A percentile compares a stretch with the other conserved stretches of the same genome.
Evolutionary conservation across 1,140 invertebrate species (phyloP).

Genomic region (Arctopsyche grandis): DNA sequence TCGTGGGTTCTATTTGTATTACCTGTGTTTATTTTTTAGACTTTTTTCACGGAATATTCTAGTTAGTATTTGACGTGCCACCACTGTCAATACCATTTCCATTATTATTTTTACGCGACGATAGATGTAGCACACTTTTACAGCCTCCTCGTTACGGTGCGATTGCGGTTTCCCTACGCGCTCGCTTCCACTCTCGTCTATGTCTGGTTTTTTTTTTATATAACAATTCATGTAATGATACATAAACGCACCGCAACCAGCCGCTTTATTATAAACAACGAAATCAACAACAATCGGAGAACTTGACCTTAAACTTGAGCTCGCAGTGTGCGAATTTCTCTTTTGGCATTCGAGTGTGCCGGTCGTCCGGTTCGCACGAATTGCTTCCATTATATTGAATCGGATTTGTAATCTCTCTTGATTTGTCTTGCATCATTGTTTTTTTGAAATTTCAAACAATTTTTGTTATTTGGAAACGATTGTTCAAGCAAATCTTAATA

Average conservation of each 20-base stretch:
- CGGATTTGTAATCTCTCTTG: too few species aligned
- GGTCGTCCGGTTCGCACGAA: constrained; percentile 13
- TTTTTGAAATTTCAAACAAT: too few species aligned
- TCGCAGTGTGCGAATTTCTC: constrained; percentile 1
- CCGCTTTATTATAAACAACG: constrained; percentile 14
- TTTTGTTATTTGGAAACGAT: too few species aligned
- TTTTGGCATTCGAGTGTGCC: neutral
- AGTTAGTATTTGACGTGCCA: neutral
- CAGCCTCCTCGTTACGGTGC: constrained; percentile 24
- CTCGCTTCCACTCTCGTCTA: constrained; percentile 35
- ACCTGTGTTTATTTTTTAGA: too few species aligned
- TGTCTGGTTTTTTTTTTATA: constrained; percentile 24
- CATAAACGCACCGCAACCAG: constrained; percentile 23
- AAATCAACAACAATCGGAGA: constrained; percentile 2
- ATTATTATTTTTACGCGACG: constrained; percentile 34
- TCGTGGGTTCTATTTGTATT: too few species aligned
- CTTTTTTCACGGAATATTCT: too few species aligned
- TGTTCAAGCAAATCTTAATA: too few species aligned
- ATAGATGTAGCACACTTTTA: constrained; percentile 39
- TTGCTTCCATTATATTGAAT: neutral
- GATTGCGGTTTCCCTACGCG: constrained; percentile 21
- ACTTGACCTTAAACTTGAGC: constrained; percentile 28
- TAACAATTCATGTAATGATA: constrained; percentile 40
- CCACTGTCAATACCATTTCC: constrained; percentile 24
- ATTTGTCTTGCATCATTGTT: too few species aligned